These are phyloP conservation scores for Drosophila mauritiana DNA, from an alignment of 1,140 invertebrate genomes.

Conservation along the genomic window DNA sequence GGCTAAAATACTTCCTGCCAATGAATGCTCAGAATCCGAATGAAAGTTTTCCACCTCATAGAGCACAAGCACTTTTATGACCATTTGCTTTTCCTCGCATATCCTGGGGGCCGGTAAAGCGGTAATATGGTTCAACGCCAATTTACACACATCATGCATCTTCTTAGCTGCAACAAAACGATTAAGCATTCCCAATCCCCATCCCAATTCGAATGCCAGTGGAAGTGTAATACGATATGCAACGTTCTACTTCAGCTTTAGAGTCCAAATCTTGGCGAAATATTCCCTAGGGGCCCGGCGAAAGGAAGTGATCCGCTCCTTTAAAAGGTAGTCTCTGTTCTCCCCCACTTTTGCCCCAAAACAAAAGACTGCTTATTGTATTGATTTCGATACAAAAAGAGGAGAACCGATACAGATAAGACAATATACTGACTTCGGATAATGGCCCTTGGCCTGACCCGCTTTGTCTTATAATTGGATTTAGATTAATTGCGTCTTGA, in stretches of 20 bases:
- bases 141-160: conserved; percentile 84
- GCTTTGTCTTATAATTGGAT: conserved; percentile 83
- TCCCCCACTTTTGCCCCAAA: conserved; percentile 23
- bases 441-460: conserved; percentile 54
- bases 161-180: conserved; percentile 68
- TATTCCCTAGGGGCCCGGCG: conserved; percentile 45
- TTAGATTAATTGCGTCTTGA: conserved; percentile 82
- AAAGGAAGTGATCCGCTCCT: conserved; percentile 30
- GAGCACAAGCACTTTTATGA: not conserved
- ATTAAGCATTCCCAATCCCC: conserved; percentile 28
- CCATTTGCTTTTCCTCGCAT: not conserved
- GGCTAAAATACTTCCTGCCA: no score
- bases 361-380: conserved; percentile 66
- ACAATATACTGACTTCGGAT: conserved; percentile 37
- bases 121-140: conserved; percentile 84
- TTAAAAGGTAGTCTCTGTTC: not conserved
- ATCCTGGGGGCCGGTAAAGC: conserved; percentile 35
- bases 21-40: no score
- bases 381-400: conserved; percentile 75
- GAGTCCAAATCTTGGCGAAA: conserved; percentile 10
- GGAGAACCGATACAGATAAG: conserved; percentile 20
- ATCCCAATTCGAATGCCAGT: conserved; percentile 7
- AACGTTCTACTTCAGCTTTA: conserved; percentile 2
- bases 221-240: conserved; percentile 61
- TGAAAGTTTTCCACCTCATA: not conserved